Evolutionary conservation across 2,888 invertebrate species (phyloP).

Genomic region (Carabus problematicus): DNA sequence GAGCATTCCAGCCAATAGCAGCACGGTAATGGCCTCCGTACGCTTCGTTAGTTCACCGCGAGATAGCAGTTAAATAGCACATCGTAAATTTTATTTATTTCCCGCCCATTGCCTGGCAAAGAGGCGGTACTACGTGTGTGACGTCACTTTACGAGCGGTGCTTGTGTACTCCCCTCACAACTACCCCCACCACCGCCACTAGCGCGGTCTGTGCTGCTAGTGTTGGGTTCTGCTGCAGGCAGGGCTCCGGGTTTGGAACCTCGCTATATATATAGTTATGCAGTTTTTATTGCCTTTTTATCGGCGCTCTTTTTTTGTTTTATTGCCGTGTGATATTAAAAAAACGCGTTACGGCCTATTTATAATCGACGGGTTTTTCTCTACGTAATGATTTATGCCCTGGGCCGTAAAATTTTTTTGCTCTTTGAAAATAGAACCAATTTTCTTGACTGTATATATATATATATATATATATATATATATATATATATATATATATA

Average conservation of each 20-base stretch:
- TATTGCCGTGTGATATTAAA: conserved; percentile 42
- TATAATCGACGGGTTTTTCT: conserved; percentile 42
- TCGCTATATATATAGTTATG: conserved; percentile 35
- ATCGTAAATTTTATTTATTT: conserved; percentile 62
- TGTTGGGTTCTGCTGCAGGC: conserved; percentile 31
- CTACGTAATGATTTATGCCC: conserved; percentile 35
- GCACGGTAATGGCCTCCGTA: conserved; percentile 67
- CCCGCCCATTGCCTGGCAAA: conserved; percentile 66
- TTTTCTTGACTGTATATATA: too few relatives aligned
- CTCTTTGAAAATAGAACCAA: too few relatives aligned
- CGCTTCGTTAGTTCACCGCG: conserved; percentile 61
- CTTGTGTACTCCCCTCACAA: conserved; percentile 49
- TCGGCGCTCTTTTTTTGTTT: conserved; percentile 41
- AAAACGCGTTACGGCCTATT: conserved; percentile 41
- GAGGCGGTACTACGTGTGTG: conserved; percentile 63
- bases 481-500: too few relatives aligned
- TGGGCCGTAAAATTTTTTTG: conserved; percentile 29
- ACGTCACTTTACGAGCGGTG: conserved; percentile 57
- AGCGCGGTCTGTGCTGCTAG: conserved; percentile 50
- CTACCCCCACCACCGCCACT: conserved; percentile 54
- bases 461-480: too few relatives aligned
- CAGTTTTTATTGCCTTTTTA: conserved; percentile 39
- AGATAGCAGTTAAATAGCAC: conserved; percentile 66
- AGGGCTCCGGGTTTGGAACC: conserved; percentile 45
- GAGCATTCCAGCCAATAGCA: conserved; percentile 62